These are phyloP conservation scores for Dermatemys mawii DNA, from an alignment of 2,113 vertebrate species.

Conservation along the genomic window DNA sequence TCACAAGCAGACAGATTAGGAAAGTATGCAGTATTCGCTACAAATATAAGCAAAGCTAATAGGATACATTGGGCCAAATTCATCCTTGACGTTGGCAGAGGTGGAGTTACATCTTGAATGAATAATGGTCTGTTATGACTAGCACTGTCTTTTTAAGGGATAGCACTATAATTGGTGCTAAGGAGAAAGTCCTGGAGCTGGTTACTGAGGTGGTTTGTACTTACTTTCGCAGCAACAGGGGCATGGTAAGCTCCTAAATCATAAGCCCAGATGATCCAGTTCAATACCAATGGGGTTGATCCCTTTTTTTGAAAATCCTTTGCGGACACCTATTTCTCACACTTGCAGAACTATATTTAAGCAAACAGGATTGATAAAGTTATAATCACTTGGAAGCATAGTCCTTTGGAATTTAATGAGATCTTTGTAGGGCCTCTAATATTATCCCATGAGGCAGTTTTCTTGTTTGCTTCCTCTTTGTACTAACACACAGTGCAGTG, in stretches of 20 bases:
- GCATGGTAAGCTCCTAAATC: neutral
- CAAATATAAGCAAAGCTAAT: neutral
- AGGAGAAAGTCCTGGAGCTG: neutral
- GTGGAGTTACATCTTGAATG: neutral
- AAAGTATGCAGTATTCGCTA: neutral
- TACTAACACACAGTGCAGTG: neutral
- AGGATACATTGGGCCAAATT: rapidly evolving
- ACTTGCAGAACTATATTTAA: neutral
- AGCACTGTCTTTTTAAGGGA: neutral
- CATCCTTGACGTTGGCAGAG: rapidly evolving
- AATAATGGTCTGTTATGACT: neutral
- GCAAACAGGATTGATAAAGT: neutral
- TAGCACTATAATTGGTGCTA: neutral
- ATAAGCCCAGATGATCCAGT: neutral
- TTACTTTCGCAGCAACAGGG: neutral
- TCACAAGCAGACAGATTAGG: neutral
- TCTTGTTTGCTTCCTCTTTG: neutral
- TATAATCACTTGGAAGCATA: neutral
- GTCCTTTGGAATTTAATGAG: neutral
- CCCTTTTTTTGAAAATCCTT: neutral
- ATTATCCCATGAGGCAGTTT: neutral
- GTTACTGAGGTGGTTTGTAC: neutral
- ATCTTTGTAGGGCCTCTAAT: neutral
- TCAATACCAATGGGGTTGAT: neutral
- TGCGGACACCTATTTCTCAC: neutral